A percentile compares a stretch with the other conserved stretches of the same genome.
phyloP scores from a whole-genome alignment of 1,140 invertebrate genomes.

The Drosophila oshimai region DNA sequence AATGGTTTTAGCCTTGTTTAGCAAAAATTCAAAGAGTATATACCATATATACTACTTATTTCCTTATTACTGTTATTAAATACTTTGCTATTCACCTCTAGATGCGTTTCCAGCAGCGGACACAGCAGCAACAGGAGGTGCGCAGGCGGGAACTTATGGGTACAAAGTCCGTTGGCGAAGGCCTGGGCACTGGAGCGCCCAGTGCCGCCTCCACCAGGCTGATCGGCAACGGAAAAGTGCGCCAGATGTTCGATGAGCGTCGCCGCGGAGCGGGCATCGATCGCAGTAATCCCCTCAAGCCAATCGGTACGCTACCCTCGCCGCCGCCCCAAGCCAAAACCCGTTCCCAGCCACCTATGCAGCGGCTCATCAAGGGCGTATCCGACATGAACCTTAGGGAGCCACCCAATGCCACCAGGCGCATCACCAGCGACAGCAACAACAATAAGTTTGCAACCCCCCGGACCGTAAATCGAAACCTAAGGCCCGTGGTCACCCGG shows the following conservation, averaged over 20 bases:
- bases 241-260: slow-evolving; percentile 92
- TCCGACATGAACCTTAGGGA: slow-evolving; percentile 46
- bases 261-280: slow-evolving; percentile 89
- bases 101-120: slow-evolving; percentile 81
- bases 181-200: background rate
- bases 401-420: background rate
- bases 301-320: slow-evolving; percentile 81
- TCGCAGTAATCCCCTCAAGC: slow-evolving; percentile 91
- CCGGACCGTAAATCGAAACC: slow-evolving; percentile 22
- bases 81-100: slow-evolving; percentile 6
- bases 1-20: too few relatives aligned
- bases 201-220: slow-evolving; percentile 30
- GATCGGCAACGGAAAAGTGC: slow-evolving; percentile 83
- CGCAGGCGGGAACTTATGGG: slow-evolving; percentile 50
- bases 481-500: slow-evolving; percentile 53
- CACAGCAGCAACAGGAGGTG: slow-evolving; percentile 65
- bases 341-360: slow-evolving; percentile 1
- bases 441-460: slow-evolving; percentile 49
- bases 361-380: slow-evolving; percentile 42
- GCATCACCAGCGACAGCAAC: slow-evolving; percentile 43
- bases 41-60: too few relatives aligned
- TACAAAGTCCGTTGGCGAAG: background rate
- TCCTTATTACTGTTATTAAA: too few relatives aligned
- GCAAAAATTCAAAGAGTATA: too few relatives aligned
- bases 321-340: slow-evolving; percentile 15